phyloP scores from a whole-genome alignment of 1,140 invertebrate genomes.

The Aphelenchoides fujianensis region DNA sequence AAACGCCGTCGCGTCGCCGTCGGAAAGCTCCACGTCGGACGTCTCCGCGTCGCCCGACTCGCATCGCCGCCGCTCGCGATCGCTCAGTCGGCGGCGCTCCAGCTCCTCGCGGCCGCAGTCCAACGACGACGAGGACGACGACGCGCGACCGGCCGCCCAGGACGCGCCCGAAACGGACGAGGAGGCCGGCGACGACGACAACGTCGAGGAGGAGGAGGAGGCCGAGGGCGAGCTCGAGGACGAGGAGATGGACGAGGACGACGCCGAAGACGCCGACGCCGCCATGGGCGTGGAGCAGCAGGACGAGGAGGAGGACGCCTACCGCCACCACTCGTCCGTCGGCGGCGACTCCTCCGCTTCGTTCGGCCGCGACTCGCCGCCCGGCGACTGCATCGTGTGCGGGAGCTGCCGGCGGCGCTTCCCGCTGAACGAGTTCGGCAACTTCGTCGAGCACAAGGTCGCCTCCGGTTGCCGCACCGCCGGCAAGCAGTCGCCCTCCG shows the following conservation, averaged over 20 bases:
- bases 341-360: not conserved
- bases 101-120: not conserved
- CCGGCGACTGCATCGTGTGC: slow-evolving; percentile 53
- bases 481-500: slow-evolving; percentile 41
- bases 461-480: slow-evolving; percentile 40
- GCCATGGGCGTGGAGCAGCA: slow-evolving; percentile 9
- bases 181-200: not conserved
- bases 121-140: slow-evolving; percentile 15
- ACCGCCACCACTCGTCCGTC: not conserved
- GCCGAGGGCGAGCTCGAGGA: slow-evolving; percentile 19
- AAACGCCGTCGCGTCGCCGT: slow-evolving; percentile 25
- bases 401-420: slow-evolving; percentile 53
- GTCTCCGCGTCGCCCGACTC: slow-evolving; percentile 27
- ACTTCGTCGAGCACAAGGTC: slow-evolving; percentile 60
- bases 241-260: slow-evolving; percentile 26
- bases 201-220: not conserved
- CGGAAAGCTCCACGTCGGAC: slow-evolving; percentile 32
- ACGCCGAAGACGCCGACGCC: slow-evolving; percentile 26
- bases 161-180: not conserved
- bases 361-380: not conserved
- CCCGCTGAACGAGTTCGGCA: slow-evolving; percentile 42
- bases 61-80: not conserved
- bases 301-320: slow-evolving; percentile 16
- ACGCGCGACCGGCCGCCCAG: too few species aligned
- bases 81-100: not conserved